Conservation (phyloP, 2,113 vertebrate species). For the Protobothrops flavoviridis region DNA sequence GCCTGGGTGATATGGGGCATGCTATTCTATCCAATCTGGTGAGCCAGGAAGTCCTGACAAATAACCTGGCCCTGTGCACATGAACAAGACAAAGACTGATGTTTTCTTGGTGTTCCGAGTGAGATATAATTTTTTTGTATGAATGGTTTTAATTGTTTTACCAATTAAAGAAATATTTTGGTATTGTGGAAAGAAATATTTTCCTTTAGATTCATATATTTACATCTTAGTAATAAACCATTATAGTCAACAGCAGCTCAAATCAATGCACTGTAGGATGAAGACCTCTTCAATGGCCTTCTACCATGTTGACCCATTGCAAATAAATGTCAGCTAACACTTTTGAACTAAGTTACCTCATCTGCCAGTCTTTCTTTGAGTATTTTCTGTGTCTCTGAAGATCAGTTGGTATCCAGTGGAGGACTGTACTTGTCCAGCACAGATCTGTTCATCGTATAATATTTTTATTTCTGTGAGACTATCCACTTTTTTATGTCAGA, state of each 20-base stretch:
- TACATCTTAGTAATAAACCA: not conserved
- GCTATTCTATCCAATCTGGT: not conserved
- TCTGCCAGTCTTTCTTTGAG: not conserved
- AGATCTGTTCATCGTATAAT: not conserved
- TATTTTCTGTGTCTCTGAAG: not conserved
- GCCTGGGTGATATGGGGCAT: not conserved
- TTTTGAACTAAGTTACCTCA: not conserved
- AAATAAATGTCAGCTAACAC: not conserved
- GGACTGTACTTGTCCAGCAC: not conserved
- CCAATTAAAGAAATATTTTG: not conserved
- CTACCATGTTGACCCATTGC: not conserved
- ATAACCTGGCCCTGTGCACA: not conserved
- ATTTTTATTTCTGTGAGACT: not conserved
- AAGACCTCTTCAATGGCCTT: not conserved
- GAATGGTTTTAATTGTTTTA: not conserved
- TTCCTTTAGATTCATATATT: not conserved
- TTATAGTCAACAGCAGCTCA: not conserved
- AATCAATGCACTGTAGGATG: not conserved
- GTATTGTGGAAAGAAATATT: not conserved
- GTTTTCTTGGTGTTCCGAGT: not conserved
- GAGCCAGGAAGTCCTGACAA: not conserved
- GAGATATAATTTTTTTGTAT: not conserved
- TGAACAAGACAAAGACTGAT: constrained; percentile 1
- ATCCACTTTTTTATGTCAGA: not conserved
- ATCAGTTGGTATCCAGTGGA: not conserved